phyloP scores from a whole-genome alignment of 2,888 invertebrate species.

The Coelopa pilipes region DNA sequence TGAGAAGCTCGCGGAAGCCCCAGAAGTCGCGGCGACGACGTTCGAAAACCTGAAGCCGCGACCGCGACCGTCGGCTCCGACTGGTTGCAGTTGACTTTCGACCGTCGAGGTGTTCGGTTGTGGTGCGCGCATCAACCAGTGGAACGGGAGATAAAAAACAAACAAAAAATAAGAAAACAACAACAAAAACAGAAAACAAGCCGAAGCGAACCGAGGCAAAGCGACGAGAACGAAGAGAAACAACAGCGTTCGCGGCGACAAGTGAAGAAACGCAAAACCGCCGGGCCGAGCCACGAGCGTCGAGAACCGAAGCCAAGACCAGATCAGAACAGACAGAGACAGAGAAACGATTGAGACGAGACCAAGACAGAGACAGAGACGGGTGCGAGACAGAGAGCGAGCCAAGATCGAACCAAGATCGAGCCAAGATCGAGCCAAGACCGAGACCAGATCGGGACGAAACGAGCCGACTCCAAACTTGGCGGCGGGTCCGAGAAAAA shows the following conservation, averaged over 20 bases:
- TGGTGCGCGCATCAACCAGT: constrained; percentile 22
- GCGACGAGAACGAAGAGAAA: background rate
- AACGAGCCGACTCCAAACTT: no score
- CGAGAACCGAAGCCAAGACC: background rate
- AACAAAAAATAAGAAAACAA: no score
- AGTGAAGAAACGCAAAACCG: background rate
- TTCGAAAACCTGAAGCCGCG: no score
- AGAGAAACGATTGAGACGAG: background rate
- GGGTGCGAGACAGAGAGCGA: constrained; percentile 1
- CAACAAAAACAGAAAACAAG: no score
- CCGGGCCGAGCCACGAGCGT: background rate
- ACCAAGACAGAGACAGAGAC: constrained; percentile 7
- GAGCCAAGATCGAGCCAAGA: constrained; percentile 8
- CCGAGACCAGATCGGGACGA: no score
- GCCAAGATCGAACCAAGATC: background rate
- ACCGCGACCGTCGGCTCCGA: background rate
- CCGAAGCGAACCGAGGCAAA: background rate
- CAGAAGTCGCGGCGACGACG: constrained; percentile 9
- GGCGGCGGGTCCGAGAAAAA: no score
- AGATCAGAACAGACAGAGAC: background rate
- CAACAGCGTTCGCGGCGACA: background rate
- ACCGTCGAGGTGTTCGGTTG: constrained; percentile 59
- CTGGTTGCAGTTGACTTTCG: constrained; percentile 55
- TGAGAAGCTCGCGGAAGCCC: constrained; percentile 18
- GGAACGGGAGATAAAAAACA: background rate